Evolutionary conservation across 2,113 vertebrate species (phyloP).

Genomic region (Bostrychus sinensis): DNA sequence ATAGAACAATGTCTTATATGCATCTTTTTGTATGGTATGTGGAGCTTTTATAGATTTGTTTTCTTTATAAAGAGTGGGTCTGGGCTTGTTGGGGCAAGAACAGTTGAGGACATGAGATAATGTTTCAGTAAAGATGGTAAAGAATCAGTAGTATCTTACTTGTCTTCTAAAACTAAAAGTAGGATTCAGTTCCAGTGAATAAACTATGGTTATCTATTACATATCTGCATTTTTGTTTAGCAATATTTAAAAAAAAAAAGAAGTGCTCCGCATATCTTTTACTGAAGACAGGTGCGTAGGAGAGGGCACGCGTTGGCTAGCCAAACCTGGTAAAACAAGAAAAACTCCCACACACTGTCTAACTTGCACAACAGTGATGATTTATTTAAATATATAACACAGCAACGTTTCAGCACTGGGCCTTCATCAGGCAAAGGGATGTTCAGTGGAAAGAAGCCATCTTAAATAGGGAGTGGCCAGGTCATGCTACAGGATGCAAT

Average conservation of each 20-base stretch:
- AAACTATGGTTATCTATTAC: constrained; percentile 24
- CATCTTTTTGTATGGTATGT: constrained; percentile 99
- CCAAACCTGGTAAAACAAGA: too few species aligned
- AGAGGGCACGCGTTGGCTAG: too few species aligned
- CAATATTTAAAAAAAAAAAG: constrained; percentile 4
- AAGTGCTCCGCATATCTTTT: not conserved
- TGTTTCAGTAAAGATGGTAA: constrained; percentile 73
- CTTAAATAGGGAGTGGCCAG: too few species aligned
- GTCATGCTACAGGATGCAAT: too few species aligned
- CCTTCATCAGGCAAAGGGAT: too few species aligned
- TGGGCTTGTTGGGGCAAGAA: constrained; percentile 77
- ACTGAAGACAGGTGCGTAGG: too few species aligned
- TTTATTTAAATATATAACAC: too few species aligned
- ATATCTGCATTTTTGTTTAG: constrained; percentile 37
- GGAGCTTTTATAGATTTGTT: constrained; percentile 95
- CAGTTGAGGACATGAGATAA: constrained; percentile 82
- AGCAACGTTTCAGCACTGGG: too few species aligned
- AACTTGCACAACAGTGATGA: too few species aligned
- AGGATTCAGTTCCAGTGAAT: constrained; percentile 62
- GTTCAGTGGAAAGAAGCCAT: too few species aligned
- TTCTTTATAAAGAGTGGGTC: constrained; percentile 82
- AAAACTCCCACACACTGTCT: too few species aligned
- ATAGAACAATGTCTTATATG: constrained; percentile 89
- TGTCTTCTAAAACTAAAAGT: constrained; percentile 29
- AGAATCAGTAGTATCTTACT: constrained; percentile 36